Percentiles rank a stretch among this genome's conserved stretches.
These are phyloP conservation scores for Bathynomus jamesi DNA, from an alignment of 1,140 invertebrate species.

Conservation along the genomic window DNA sequence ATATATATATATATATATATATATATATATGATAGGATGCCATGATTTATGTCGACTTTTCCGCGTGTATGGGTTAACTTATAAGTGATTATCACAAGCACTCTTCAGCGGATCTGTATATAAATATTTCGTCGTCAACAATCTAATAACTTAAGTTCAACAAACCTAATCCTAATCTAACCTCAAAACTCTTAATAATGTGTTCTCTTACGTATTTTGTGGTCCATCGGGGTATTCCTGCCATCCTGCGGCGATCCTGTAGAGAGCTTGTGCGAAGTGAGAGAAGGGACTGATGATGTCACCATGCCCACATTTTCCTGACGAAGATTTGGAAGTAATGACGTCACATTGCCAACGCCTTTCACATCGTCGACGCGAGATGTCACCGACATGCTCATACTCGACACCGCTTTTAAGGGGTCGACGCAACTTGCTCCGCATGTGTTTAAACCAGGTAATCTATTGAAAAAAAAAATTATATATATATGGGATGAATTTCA, in stretches of 20 bases:
- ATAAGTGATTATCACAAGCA: no score
- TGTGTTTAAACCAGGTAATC: not conserved
- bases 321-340: not conserved
- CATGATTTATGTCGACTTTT: no score
- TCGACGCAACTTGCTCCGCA: not conserved
- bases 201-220: not conserved
- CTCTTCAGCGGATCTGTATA: no score
- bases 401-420: not conserved
- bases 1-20: no score
- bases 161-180: no score
- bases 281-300: not conserved
- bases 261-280: not conserved
- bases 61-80: no score
- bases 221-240: not conserved
- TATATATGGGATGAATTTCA: no score
- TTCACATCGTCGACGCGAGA: not conserved
- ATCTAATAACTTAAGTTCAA: no score
- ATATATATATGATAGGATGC: no score
- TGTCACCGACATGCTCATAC: not conserved
- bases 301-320: not conserved
- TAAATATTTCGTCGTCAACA: no score
- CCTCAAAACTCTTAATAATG: no score
- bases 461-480: no score
- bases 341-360: not conserved
- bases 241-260: not conserved